phyloP scores from a whole-genome alignment of 2,797 vertebrate genomes.

The Channallabes apus region DNA sequence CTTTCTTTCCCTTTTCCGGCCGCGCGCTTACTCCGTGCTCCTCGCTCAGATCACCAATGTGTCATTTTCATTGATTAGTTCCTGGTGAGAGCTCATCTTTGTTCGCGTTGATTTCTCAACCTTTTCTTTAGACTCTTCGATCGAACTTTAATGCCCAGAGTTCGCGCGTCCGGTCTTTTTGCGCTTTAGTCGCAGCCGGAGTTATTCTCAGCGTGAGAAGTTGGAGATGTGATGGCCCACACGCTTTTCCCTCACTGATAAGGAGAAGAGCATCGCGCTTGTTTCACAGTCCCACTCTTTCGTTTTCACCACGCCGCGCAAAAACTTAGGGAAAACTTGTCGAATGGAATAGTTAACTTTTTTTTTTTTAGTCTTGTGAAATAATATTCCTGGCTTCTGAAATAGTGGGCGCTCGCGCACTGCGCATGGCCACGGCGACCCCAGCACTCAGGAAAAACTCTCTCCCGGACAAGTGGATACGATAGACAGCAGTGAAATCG shows the following conservation, averaged over 20 bases:
- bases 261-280: constrained; percentile 41
- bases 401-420: constrained; percentile 98
- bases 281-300: constrained; percentile 47
- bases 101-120: constrained; percentile 63
- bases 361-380: constrained; percentile 86
- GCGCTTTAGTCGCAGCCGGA: constrained; percentile 58
- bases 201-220: constrained; percentile 68
- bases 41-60: constrained; percentile 65
- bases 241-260: constrained; percentile 57
- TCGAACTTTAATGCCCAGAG: constrained; percentile 1
- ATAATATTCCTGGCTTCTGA: constrained; percentile 86
- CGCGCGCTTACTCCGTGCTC: constrained; percentile 62
- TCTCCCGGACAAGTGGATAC: constrained; percentile 59
- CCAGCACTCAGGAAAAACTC: constrained; percentile 62
- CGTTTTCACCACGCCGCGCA: constrained; percentile 50
- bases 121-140: constrained; percentile 45
- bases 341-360: constrained; percentile 83
- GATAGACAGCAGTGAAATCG: constrained; percentile 65
- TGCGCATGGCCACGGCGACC: constrained; percentile 74
- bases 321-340: constrained; percentile 87
- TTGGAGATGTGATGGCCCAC: constrained; percentile 71
- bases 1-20: constrained; percentile 67
- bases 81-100: constrained; percentile 70
- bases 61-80: constrained; percentile 77
- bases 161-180: constrained; percentile 54